These are phyloP conservation scores for Ciconia stormi DNA, from an alignment of 2,113 vertebrate species.

Conservation along the genomic window DNA sequence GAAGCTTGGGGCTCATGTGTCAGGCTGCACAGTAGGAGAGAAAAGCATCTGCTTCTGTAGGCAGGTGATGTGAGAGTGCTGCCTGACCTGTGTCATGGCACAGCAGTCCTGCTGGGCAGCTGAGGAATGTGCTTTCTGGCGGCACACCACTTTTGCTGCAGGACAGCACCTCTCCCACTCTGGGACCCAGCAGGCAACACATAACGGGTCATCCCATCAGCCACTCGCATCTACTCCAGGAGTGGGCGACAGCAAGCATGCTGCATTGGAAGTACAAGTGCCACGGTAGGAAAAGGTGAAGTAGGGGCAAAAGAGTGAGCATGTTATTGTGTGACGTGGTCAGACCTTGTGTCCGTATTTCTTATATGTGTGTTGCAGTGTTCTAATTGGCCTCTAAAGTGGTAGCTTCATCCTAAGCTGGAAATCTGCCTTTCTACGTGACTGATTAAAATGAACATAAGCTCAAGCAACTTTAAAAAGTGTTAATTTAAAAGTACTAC, in stretches of 20 bases:
- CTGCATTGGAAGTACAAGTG: not conserved
- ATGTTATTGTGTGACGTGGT: rapidly evolving
- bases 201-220: not conserved
- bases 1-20: conserved; percentile 1
- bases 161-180: not conserved
- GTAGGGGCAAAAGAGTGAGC: not conserved
- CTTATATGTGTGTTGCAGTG: not conserved
- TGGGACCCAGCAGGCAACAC: not conserved
- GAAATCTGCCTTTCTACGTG: not conserved
- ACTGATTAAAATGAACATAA: not conserved
- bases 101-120: not conserved
- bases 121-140: not conserved
- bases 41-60: not conserved
- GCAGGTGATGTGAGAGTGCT: not conserved
- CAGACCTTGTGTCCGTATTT: rapidly evolving
- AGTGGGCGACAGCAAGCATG: rapidly evolving
- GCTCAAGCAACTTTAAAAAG: not conserved
- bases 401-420: not conserved
- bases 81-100: not conserved
- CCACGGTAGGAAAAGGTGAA: not conserved
- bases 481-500: too few relatives aligned
- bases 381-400: not conserved
- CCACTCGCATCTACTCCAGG: rapidly evolving
- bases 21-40: not conserved
- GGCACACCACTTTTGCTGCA: not conserved